Conservation (phyloP, 2,797 vertebrate species). For the Phrynocephalus forsythii region DNA sequence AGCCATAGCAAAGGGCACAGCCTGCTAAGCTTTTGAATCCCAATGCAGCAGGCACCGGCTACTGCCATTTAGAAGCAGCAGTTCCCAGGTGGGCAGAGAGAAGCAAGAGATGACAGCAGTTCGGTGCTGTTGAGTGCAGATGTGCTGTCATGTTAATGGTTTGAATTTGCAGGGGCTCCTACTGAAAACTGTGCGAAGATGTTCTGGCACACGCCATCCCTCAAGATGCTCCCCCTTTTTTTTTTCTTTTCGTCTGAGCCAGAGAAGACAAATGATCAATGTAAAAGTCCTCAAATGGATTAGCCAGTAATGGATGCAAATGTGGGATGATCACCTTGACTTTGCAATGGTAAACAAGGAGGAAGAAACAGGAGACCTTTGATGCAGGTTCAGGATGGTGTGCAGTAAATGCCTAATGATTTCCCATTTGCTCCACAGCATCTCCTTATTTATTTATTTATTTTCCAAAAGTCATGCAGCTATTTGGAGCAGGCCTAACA, state of each 20-base stretch:
- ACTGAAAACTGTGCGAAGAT: conserved; percentile 61
- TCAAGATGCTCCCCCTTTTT: conserved; percentile 2
- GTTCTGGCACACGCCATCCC: conserved; percentile 41
- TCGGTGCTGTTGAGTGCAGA: conserved; percentile 65
- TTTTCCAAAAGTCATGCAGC: too few species aligned
- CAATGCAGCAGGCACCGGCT: conserved; percentile 55
- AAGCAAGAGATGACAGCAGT: conserved; percentile 51
- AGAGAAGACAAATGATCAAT: conserved; percentile 46
- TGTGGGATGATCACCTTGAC: conserved; percentile 34
- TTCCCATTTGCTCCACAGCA: too few species aligned
- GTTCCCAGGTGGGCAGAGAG: conserved; percentile 67
- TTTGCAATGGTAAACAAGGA: conserved; percentile 26
- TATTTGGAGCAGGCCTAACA: not conserved
- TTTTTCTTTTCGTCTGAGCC: conserved; percentile 41
- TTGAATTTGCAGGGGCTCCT: conserved; percentile 74
- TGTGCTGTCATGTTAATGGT: conserved; percentile 78
- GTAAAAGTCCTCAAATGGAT: conserved; percentile 35
- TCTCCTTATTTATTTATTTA: not conserved
- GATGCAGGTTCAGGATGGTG: too few species aligned
- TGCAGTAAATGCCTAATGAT: not conserved
- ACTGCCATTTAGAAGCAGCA: conserved; percentile 67
- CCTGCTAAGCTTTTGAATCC: conserved; percentile 70
- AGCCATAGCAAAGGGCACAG: conserved; percentile 59
- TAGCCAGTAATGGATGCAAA: conserved; percentile 38
- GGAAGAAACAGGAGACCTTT: not conserved